Conservation (phyloP, 2,797 vertebrate genomes). For the Gobio occitaniae region DNA sequence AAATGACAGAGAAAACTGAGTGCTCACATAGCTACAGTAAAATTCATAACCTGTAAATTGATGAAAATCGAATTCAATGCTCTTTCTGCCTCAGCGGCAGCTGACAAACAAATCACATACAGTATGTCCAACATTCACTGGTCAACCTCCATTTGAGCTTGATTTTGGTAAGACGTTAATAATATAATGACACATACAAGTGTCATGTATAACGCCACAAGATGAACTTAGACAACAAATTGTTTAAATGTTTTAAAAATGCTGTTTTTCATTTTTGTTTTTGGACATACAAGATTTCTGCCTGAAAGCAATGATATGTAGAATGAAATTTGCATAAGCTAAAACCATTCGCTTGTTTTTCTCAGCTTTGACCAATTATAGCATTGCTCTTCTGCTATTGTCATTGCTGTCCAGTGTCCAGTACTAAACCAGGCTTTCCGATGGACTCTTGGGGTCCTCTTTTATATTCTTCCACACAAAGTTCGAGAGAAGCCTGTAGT, state of each 20-base stretch:
- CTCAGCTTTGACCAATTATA: conserved; percentile 45
- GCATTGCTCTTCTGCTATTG: conserved; percentile 42
- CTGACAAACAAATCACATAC: background rate
- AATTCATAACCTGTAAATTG: background rate
- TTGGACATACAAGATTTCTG: background rate
- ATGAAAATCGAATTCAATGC: background rate
- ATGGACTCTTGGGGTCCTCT: conserved; percentile 46
- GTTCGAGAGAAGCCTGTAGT: conserved; percentile 55
- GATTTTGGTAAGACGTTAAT: background rate
- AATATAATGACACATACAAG: background rate
- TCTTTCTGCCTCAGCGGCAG: background rate
- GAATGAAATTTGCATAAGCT: conserved; percentile 18
- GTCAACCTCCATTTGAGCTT: background rate
- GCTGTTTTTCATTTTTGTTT: background rate
- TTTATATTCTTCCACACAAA: conserved; percentile 52
- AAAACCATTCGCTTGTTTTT: conserved; percentile 1
- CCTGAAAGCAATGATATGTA: background rate
- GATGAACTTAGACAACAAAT: background rate
- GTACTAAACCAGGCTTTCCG: conserved; percentile 54
- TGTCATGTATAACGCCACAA: background rate
- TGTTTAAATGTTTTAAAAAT: background rate
- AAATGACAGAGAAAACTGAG: background rate
- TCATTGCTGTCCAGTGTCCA: conserved; percentile 27
- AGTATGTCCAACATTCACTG: background rate
- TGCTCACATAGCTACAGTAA: background rate